Evolutionary conservation across 2,888 invertebrate species (phyloP), one percentile per base, ranked within the genome.

Genomic region (Pseudococcus viburni): DNA sequence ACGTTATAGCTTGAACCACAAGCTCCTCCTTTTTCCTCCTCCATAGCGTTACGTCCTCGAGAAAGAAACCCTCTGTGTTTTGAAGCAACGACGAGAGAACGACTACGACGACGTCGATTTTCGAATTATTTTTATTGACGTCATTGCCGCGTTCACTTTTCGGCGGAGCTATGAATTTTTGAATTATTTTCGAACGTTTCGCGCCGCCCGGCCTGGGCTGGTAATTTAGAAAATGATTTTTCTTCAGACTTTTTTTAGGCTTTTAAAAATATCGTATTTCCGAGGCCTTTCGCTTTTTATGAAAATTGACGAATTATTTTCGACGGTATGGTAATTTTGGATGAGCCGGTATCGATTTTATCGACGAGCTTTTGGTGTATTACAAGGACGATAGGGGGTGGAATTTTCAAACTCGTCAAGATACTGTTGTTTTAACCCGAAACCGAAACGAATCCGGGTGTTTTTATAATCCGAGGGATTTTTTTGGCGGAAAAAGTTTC

Each of bases 1-100:
- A 88, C 88, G 88, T 83, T 88, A 64, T 86, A 88, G 88, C 77
- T 88, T 59, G 88, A 88, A 88, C 88, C 55, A 51, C 88, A 48
- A 88, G 83, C 88, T 86, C 86, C 86, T 80, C 88, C 80, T 88
- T 80, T 80, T 83, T 80, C 88, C 55, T 39, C 88, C 39, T 51
- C 59, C 83, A 83, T 87, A 73, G 39, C 86, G 26, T 42, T 64
- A 26, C 46, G 86, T 86, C 86, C 86, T 86, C 86, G 86, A 68
- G 86, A 64, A 68, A 73, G 86, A 86, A 86, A 86, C 86, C 86
- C 86, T 86, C 68, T 64, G 64, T 42, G 84, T 85, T 46, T 59
- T 55, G 15, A 17, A 46, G 26, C 51, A 39, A 80, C 84, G 84
- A 83, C 83, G 84, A 26, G 26, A 26, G 12, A 26, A 42, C 42